A percentile compares a stretch with the other conserved stretches of the same genome.
Evolutionary conservation across 1,140 invertebrate species (phyloP).

Genomic region (Copidosoma floridanum): DNA sequence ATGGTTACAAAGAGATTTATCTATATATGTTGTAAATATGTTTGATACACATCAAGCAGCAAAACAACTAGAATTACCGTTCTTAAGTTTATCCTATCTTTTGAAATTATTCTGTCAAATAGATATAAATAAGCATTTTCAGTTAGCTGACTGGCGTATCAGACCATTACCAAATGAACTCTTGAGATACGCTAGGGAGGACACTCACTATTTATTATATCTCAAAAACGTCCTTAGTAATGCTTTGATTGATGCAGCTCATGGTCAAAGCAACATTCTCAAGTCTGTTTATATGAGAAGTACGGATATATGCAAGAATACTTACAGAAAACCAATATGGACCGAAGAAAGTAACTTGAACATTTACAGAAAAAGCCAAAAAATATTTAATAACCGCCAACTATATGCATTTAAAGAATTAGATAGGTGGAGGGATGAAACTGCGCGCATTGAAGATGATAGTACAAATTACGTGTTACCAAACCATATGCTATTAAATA

Average conservation of each 20-base stretch:
- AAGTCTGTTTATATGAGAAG: conserved; percentile 70
- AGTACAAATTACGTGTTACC: conserved; percentile 88
- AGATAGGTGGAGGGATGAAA: conserved; percentile 84
- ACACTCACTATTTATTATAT: conserved; percentile 95
- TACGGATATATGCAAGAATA: conserved; percentile 71
- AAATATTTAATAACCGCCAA: conserved; percentile 83
- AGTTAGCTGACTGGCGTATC: conserved; percentile 95
- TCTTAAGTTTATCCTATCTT: conserved; percentile 77
- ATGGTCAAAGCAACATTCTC: conserved; percentile 70
- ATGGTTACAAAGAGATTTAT: conserved; percentile 95
- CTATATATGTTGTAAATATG: conserved; percentile 94
- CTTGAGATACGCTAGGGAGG: conserved; percentile 85
- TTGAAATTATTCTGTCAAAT: conserved; percentile 78
- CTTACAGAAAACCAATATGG: conserved; percentile 79
- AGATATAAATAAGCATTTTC: conserved; percentile 84
- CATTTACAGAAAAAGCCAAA: conserved; percentile 76
- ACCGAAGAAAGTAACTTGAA: conserved; percentile 71
- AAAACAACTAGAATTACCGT: conserved; percentile 69
- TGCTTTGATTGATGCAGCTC: conserved; percentile 71
- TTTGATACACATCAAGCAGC: conserved; percentile 95
- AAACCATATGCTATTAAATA: conserved; percentile 92
- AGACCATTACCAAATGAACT: conserved; percentile 84
- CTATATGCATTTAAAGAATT: conserved; percentile 78
- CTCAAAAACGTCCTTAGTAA: conserved; percentile 83
- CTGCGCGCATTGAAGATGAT: conserved; percentile 88